Evolutionary conservation across 2,797 vertebrate species (phyloP).

Genomic region (Bryconaethiops microstoma): DNA sequence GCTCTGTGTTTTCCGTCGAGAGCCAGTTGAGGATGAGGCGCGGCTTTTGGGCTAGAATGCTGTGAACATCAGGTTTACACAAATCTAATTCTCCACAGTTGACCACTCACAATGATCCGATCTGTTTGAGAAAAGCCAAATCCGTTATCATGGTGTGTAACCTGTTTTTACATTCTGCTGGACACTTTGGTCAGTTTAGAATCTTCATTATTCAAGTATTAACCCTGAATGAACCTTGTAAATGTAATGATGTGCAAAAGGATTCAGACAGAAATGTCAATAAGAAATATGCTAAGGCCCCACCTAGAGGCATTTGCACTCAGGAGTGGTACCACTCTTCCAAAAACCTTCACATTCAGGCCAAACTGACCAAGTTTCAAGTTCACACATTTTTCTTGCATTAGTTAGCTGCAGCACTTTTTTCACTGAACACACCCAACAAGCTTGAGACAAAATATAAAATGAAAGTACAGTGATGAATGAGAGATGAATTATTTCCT

Average conservation of each 20-base stretch:
- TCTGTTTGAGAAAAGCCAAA: constrained; percentile 12
- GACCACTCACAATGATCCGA: not conserved
- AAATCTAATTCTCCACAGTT: not conserved
- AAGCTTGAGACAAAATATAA: too few species aligned
- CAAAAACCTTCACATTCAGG: too few species aligned
- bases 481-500: too few species aligned
- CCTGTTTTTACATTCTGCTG: not conserved
- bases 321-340: too few species aligned
- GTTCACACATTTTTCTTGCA: too few species aligned
- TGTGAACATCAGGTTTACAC: not conserved
- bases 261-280: too few species aligned
- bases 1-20: not conserved
- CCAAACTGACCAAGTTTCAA: too few species aligned
- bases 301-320: not conserved
- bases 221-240: not conserved
- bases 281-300: not conserved
- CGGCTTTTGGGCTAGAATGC: not conserved
- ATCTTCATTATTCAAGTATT: not conserved
- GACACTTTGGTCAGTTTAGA: not conserved
- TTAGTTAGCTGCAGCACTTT: too few species aligned
- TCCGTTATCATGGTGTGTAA: not conserved
- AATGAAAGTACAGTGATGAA: too few species aligned
- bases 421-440: too few species aligned
- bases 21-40: not conserved
- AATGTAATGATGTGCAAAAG: not conserved